Conservation (phyloP, 2,797 vertebrate species). For the Melanotaenia boesemani region DNA sequence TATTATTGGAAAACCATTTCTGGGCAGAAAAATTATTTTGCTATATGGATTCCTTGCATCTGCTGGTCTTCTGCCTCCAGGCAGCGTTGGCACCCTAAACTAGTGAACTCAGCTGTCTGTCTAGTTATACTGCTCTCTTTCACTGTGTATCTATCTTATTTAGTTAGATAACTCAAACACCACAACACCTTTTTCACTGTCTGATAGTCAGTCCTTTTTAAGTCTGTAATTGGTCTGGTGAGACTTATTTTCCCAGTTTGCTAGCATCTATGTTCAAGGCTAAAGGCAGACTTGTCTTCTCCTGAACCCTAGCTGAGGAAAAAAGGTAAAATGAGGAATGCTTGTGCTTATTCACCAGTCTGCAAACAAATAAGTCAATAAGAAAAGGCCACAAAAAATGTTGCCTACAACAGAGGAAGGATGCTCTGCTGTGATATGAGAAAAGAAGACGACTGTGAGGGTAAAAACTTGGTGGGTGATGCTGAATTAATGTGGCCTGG, state of each 20-base stretch:
- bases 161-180: slow-evolving; percentile 47
- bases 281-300: slow-evolving; percentile 55
- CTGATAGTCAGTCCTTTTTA: slow-evolving; percentile 68
- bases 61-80: slow-evolving; percentile 68
- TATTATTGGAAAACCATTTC: slow-evolving; percentile 83
- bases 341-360: slow-evolving; percentile 38
- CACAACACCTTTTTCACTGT: slow-evolving; percentile 53
- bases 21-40: slow-evolving; percentile 80
- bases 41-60: slow-evolving; percentile 76
- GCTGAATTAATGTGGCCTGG: neutral
- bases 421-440: slow-evolving; percentile 5
- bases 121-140: slow-evolving; percentile 36
- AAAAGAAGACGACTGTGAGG: neutral
- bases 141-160: slow-evolving; percentile 37
- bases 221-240: slow-evolving; percentile 75
- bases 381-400: slow-evolving; percentile 6
- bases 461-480: slow-evolving; percentile 4
- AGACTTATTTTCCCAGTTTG: slow-evolving; percentile 66
- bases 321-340: slow-evolving; percentile 20
- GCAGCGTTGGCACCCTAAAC: slow-evolving; percentile 54
- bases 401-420: slow-evolving; percentile 1
- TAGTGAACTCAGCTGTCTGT: slow-evolving; percentile 58
- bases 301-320: slow-evolving; percentile 48
- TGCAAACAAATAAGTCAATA: slow-evolving; percentile 39
- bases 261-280: slow-evolving; percentile 54